A percentile compares a stretch with the other conserved stretches of the same genome.
Conservation (phyloP, 2,888 invertebrate genomes). For the Dasypolia templi region DNA sequence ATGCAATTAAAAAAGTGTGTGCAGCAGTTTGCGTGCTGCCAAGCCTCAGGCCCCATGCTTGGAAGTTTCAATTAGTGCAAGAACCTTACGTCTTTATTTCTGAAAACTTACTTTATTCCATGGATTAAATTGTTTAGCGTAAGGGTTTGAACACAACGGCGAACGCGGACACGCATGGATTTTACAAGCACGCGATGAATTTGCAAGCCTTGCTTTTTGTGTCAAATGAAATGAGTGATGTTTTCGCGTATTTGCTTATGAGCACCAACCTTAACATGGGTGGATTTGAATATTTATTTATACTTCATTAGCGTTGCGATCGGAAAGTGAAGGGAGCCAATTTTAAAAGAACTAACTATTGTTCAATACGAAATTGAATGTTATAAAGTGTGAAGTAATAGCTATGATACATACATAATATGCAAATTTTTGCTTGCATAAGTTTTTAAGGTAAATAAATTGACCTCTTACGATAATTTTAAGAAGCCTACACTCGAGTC, state of each 20-base stretch:
- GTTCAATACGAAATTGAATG: slow-evolving; percentile 25
- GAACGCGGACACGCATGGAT: slow-evolving; percentile 32
- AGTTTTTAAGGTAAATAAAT: not conserved
- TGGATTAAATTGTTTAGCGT: slow-evolving; percentile 50
- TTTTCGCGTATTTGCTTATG: slow-evolving; percentile 12
- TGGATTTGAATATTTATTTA: slow-evolving; percentile 5
- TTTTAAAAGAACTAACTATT: slow-evolving; percentile 6
- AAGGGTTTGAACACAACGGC: slow-evolving; percentile 21
- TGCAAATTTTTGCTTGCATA: not conserved
- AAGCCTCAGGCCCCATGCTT: slow-evolving; percentile 25
- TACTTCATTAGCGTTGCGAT: not conserved
- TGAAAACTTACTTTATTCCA: slow-evolving; percentile 49
- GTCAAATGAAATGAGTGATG: slow-evolving; percentile 24
- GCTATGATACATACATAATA: no score
- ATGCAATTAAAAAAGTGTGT: slow-evolving; percentile 49
- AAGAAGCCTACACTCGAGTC: not conserved
- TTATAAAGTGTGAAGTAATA: slow-evolving; percentile 9
- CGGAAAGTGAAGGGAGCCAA: slow-evolving; percentile 2
- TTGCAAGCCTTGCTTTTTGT: slow-evolving; percentile 19
- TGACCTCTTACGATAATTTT: not conserved
- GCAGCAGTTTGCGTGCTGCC: slow-evolving; percentile 53
- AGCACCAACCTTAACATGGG: slow-evolving; percentile 6
- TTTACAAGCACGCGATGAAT: slow-evolving; percentile 39
- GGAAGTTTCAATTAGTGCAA: slow-evolving; percentile 61
- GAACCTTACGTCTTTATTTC: slow-evolving; percentile 57